These are phyloP conservation scores for Gopherus evgoodei DNA, from an alignment of 2,113 vertebrate genomes.

Conservation along the genomic window DNA sequence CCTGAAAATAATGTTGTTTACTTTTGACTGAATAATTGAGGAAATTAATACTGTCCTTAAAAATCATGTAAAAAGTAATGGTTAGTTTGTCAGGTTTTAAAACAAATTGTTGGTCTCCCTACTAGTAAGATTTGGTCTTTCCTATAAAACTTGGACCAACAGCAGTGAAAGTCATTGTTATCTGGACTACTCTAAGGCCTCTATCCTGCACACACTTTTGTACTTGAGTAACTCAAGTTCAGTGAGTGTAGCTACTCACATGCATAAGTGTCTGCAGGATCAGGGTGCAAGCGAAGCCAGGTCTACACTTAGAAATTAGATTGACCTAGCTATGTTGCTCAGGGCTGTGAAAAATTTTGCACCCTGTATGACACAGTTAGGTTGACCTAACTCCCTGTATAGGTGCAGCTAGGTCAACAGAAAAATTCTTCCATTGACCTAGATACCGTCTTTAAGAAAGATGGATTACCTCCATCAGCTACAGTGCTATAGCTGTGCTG, in stretches of 20 bases:
- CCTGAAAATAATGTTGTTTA: background rate
- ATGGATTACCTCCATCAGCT: background rate
- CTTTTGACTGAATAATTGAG: background rate
- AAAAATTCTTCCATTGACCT: background rate
- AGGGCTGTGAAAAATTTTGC: background rate
- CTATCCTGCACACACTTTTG: background rate
- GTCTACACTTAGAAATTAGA: background rate
- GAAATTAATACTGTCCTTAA: background rate
- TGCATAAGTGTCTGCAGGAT: background rate
- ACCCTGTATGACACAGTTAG: background rate
- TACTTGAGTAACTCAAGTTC: background rate
- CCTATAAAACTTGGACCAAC: background rate
- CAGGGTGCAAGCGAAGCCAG: background rate
- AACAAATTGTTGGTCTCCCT: background rate
- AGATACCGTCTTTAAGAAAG: background rate
- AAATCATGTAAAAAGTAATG: background rate
- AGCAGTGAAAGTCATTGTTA: background rate
- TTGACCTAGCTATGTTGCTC: background rate
- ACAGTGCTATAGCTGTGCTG: background rate
- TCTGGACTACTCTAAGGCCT: background rate
- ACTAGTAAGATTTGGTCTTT: background rate
- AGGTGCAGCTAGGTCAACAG: background rate
- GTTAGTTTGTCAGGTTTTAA: slow-evolving; percentile 12
- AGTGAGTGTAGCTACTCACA: background rate
- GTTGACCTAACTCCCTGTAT: background rate